These are phyloP conservation scores for Betta splendens DNA, from an alignment of 2,797 vertebrate genomes.

Conservation along the genomic window DNA sequence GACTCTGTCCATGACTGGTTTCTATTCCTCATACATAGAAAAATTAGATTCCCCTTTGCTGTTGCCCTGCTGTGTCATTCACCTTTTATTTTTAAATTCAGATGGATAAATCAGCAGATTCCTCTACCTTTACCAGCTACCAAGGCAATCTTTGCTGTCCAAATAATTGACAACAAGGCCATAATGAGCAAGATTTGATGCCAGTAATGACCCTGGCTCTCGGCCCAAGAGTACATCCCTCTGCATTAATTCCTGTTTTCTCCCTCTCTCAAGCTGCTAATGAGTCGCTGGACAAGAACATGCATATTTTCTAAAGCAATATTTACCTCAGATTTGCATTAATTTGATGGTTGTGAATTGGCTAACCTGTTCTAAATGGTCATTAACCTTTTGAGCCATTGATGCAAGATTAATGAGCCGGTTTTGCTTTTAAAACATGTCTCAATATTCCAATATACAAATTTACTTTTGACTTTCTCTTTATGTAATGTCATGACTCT, in stretches of 20 bases:
- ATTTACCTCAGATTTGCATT: slow-evolving; percentile 20
- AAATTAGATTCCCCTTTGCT: not conserved
- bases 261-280: slow-evolving; percentile 21
- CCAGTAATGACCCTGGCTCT: slow-evolving; percentile 40
- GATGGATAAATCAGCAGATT: not conserved
- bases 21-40: not conserved
- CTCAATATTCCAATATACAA: not conserved
- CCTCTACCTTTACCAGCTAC: slow-evolving; percentile 20
- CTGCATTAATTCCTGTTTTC: slow-evolving; percentile 42
- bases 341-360: slow-evolving; percentile 26
- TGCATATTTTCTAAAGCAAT: slow-evolving; percentile 29
- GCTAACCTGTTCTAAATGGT: slow-evolving; percentile 17
- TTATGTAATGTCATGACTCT: slow-evolving; percentile 1
- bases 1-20: not conserved
- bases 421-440: not conserved
- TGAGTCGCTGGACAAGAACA: slow-evolving; percentile 31
- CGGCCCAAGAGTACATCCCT: slow-evolving; percentile 19
- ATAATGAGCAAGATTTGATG: slow-evolving; percentile 49
- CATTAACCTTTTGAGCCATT: slow-evolving; percentile 10
- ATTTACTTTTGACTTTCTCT: slow-evolving; percentile 11
- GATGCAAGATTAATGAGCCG: slow-evolving; percentile 9
- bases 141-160: slow-evolving; percentile 9
- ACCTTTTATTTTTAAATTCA: slow-evolving; percentile 27
- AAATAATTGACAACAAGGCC: slow-evolving; percentile 26
- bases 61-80: slow-evolving; percentile 15